A percentile compares a stretch with the other conserved stretches of the same genome.
phyloP scores from a whole-genome alignment of 2,888 invertebrate genomes.

The Drosophila putrida region DNA sequence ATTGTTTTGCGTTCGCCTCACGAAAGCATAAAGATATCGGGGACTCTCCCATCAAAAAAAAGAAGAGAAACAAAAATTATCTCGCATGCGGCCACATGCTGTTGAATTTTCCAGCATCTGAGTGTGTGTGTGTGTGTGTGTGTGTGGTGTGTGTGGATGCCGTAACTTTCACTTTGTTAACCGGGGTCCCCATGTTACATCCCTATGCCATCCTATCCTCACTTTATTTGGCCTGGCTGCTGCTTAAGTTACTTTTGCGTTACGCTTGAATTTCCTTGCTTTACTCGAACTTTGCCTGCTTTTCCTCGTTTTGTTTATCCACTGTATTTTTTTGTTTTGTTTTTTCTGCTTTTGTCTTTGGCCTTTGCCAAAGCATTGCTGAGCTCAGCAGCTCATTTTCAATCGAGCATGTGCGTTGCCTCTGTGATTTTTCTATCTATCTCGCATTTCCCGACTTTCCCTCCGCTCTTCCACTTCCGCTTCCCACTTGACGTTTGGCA shows the following conservation, averaged over 20 bases:
- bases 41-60: conserved; percentile 24
- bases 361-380: conserved; percentile 51
- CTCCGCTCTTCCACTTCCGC: background rate
- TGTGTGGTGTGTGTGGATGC: conserved; percentile 23
- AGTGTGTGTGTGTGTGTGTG: conserved; percentile 17
- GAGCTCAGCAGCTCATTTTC: conserved; percentile 80
- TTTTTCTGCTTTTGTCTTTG: conserved; percentile 29
- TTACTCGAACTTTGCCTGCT: conserved; percentile 34
- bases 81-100: conserved; percentile 52
- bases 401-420: conserved; percentile 64
- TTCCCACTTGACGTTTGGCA: conserved; percentile 7
- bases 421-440: conserved; percentile 68
- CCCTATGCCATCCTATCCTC: conserved; percentile 30
- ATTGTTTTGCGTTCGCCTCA: conserved; percentile 67
- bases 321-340: conserved; percentile 15
- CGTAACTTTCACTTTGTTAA: conserved; percentile 78
- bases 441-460: conserved; percentile 9
- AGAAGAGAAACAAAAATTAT: conserved; percentile 52
- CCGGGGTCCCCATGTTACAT: conserved; percentile 32
- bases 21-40: conserved; percentile 72
- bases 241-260: conserved; percentile 75
- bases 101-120: conserved; percentile 49
- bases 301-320: conserved; percentile 25
- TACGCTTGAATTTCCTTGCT: conserved; percentile 73
- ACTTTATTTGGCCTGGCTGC: conserved; percentile 71